phyloP scores from a whole-genome alignment of 2,888 invertebrate genomes.

The Ophion ellenae region DNA sequence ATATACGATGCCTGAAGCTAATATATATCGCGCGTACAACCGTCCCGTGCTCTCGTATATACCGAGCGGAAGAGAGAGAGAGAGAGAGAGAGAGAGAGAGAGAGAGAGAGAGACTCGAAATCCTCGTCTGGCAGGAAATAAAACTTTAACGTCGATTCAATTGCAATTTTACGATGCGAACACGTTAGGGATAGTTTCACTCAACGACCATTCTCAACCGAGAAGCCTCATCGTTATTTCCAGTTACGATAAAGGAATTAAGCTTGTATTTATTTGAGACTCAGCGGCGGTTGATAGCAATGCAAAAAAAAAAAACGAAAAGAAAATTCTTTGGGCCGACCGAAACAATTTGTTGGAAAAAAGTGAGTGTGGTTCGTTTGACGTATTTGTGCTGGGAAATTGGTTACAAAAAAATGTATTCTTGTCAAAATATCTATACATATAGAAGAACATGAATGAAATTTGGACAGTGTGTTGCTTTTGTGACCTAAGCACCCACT shows the following conservation, averaged over 20 bases:
- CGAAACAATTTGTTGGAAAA: no score
- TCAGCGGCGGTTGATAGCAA: not conserved
- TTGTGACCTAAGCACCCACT: no score
- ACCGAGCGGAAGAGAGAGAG: not conserved
- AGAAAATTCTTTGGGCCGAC: no score
- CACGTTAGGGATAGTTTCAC: constrained; percentile 50
- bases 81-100: not conserved
- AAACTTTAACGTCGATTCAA: constrained; percentile 64
- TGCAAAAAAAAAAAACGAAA: not conserved
- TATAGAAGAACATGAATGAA: no score
- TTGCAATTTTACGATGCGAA: constrained; percentile 60
- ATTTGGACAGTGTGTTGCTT: no score
- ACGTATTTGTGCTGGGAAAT: no score
- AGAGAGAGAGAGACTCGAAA: constrained; percentile 25
- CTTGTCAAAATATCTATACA: no score
- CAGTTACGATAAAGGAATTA: constrained; percentile 10
- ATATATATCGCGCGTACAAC: constrained; percentile 4
- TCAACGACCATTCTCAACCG: constrained; percentile 41
- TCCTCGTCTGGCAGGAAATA: constrained; percentile 59
- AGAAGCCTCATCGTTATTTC: constrained; percentile 2
- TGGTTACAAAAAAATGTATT: no score
- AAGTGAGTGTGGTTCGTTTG: no score
- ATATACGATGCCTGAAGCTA: constrained; percentile 17
- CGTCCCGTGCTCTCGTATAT: not conserved
- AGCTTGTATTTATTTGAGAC: not conserved